These are phyloP conservation scores for Sus cebifrons DNA, from an alignment of 2,797 vertebrate genomes.

Conservation along the genomic window DNA sequence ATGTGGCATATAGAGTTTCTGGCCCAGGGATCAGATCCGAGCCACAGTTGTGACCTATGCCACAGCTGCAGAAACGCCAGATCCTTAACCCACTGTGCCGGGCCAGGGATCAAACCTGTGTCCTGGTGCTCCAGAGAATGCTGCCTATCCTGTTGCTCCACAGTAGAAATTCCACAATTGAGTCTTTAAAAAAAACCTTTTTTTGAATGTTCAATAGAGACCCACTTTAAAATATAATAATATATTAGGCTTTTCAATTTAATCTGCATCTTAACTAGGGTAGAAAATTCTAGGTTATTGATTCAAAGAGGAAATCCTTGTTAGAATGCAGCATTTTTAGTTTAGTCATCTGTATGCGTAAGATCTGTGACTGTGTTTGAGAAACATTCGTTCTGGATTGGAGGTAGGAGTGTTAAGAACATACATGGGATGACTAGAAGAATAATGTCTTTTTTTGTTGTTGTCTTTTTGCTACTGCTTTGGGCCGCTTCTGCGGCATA, in stretches of 20 bases:
- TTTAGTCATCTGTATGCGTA: background rate
- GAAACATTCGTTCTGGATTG: slow-evolving; percentile 35
- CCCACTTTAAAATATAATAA: background rate
- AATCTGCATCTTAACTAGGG: background rate
- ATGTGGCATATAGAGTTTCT: too few relatives aligned
- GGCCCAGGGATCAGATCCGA: too few relatives aligned
- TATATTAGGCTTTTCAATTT: slow-evolving; percentile 37
- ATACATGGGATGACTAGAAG: slow-evolving; percentile 19
- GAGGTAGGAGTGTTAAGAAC: slow-evolving; percentile 23
- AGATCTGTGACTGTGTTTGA: background rate
- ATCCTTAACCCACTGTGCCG: too few relatives aligned
- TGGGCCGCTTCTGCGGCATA: too few relatives aligned
- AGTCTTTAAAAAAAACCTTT: background rate
- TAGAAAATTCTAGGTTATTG: slow-evolving; percentile 45
- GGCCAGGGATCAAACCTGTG: too few relatives aligned
- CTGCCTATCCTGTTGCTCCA: too few relatives aligned
- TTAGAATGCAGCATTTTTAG: slow-evolving; percentile 52
- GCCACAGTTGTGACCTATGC: too few relatives aligned
- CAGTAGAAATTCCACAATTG: too few relatives aligned
- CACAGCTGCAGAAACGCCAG: too few relatives aligned
- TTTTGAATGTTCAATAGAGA: background rate
- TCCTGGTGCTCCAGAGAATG: too few relatives aligned
- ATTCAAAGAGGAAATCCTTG: slow-evolving; percentile 21
- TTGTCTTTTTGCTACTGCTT: too few relatives aligned
- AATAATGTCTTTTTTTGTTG: background rate